phyloP scores from a whole-genome alignment of 2,113 vertebrate genomes.

The Gracilinanus agilis region DNA sequence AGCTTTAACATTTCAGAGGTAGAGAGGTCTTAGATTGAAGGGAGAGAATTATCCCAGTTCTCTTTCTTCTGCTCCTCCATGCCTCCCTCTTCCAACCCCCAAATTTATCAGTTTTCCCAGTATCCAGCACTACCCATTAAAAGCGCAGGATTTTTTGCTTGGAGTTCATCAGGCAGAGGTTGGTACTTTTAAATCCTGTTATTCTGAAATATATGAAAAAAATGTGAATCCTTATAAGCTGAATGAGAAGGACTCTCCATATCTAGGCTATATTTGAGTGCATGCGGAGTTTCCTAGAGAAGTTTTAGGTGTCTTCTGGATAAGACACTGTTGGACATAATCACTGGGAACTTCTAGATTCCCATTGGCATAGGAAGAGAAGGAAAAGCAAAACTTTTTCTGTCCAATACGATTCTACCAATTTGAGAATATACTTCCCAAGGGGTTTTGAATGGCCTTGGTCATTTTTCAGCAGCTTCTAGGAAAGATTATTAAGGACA shows the following conservation, averaged over 20 bases:
- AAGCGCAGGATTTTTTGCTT: background rate
- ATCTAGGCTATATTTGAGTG: background rate
- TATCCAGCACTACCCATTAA: background rate
- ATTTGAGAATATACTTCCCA: background rate
- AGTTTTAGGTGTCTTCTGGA: background rate
- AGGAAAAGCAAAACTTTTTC: background rate
- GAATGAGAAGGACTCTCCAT: background rate
- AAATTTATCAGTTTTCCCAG: background rate
- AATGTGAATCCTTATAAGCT: background rate
- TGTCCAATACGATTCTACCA: background rate
- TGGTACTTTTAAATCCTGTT: background rate
- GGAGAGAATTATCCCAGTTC: background rate
- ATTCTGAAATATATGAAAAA: background rate
- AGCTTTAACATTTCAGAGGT: background rate
- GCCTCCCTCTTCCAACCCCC: background rate
- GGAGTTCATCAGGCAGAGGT: background rate
- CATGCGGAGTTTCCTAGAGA: background rate
- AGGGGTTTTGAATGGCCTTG: background rate
- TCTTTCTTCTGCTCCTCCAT: background rate
- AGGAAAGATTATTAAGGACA: background rate
- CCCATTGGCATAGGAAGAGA: background rate
- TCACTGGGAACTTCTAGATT: background rate
- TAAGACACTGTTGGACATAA: background rate
- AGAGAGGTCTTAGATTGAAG: background rate
- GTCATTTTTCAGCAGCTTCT: background rate